Percentiles rank a stretch among this genome's conserved stretches.
Conservation (phyloP, 2,888 invertebrate genomes). For the Dynastes grantii region DNA sequence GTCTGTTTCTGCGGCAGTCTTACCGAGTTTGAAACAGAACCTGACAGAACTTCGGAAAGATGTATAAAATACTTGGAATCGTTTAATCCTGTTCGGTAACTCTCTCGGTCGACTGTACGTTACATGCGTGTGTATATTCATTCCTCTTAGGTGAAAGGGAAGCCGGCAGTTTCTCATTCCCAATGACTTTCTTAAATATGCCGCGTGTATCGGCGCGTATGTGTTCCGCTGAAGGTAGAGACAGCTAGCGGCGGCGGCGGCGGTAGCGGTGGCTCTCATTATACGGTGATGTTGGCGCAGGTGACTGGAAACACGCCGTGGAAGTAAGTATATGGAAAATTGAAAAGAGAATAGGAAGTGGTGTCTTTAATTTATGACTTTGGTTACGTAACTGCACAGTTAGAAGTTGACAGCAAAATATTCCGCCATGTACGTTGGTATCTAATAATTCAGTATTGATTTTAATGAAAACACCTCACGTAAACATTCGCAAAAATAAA, state of each 20-base stretch:
- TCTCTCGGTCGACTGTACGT: slow-evolving; percentile 12
- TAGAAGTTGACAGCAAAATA: slow-evolving; percentile 18
- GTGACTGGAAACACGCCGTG: slow-evolving; percentile 36
- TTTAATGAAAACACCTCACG: neutral
- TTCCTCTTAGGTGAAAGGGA: slow-evolving; percentile 38
- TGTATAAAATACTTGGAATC: no score
- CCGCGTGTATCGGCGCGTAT: slow-evolving; percentile 64
- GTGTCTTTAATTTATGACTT: slow-evolving; percentile 38
- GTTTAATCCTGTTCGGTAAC: neutral
- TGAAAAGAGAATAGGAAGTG: slow-evolving; percentile 40
- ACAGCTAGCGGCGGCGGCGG: neutral
- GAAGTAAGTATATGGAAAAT: slow-evolving; percentile 44
- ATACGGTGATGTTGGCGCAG: slow-evolving; percentile 44
- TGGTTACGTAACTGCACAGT: slow-evolving; percentile 13
- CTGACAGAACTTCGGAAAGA: no score
- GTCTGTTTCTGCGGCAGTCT: no score
- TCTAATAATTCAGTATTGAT: neutral
- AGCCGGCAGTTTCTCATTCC: slow-evolving; percentile 61
- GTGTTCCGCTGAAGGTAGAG: slow-evolving; percentile 25
- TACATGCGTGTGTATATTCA: slow-evolving; percentile 36
- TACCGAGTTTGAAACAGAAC: no score
- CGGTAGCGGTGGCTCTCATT: slow-evolving; percentile 30
- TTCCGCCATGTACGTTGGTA: neutral
- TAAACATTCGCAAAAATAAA: neutral
- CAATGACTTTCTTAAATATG: slow-evolving; percentile 67